Conservation (phyloP, 2,888 invertebrate species). For the Amblyteles armatorius region DNA sequence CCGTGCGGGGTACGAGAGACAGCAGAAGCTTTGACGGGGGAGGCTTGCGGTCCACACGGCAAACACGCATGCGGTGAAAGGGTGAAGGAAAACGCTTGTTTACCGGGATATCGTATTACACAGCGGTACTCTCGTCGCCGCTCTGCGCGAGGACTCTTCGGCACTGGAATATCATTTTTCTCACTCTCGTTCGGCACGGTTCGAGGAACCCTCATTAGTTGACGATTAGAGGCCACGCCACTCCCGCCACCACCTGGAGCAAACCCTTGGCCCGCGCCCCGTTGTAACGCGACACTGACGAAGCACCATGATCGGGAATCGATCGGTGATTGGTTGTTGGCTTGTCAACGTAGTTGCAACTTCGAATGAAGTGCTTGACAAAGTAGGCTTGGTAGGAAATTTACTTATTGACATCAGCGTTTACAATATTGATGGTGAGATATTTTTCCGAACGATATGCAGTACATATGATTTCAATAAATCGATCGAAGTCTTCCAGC, state of each 20-base stretch:
- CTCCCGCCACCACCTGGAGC: constrained; percentile 65
- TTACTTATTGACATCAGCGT: too few species aligned
- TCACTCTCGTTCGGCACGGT: constrained; percentile 44
- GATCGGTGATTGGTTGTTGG: background rate
- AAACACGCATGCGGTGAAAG: constrained; percentile 60
- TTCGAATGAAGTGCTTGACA: background rate
- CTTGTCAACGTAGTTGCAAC: background rate
- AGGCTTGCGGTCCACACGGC: constrained; percentile 70
- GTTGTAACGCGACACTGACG: constrained; percentile 15
- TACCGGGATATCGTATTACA: constrained; percentile 76
- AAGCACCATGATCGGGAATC: constrained; percentile 9
- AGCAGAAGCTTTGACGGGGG: constrained; percentile 50
- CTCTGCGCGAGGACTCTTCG: constrained; percentile 27
- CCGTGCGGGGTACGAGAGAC: constrained; percentile 27
- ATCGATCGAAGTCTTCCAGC: too few species aligned
- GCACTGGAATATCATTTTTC: constrained; percentile 31
- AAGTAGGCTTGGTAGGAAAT: background rate
- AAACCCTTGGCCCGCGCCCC: constrained; percentile 48
- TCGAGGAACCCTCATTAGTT: constrained; percentile 73
- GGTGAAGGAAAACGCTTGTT: constrained; percentile 76
- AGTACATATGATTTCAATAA: too few species aligned
- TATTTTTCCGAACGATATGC: too few species aligned
- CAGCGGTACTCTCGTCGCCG: constrained; percentile 47
- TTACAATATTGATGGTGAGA: too few species aligned
- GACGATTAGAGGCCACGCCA: constrained; percentile 70